Percentiles rank a stretch among this genome's conserved stretches.
phyloP scores from a whole-genome alignment of 1,140 invertebrate species.

The Temnothorax nylanderi region DNA sequence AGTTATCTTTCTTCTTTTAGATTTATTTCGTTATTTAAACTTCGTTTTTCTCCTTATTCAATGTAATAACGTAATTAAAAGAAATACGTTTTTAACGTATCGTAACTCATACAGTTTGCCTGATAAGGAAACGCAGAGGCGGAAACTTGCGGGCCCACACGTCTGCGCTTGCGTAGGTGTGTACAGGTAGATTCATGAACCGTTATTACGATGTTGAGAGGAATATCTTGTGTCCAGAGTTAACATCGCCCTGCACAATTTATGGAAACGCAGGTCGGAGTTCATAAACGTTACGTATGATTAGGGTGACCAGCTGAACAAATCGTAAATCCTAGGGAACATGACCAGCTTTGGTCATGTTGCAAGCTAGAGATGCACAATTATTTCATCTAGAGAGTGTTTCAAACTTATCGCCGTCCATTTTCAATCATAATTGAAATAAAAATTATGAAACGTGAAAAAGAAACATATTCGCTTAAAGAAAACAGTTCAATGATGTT shows the following conservation, averaged over 20 bases:
- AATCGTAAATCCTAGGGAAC: constrained; percentile 38
- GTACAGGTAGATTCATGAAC: constrained; percentile 58
- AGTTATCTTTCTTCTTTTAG: neutral
- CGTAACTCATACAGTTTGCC: neutral
- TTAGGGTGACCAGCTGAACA: constrained; percentile 32
- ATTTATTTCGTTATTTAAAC: neutral
- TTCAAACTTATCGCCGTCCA: too few relatives aligned
- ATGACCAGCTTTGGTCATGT: neutral
- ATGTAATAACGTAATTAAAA: neutral
- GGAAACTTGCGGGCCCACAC: constrained; percentile 61
- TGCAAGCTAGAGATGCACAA: neutral
- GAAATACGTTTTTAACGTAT: constrained; percentile 30
- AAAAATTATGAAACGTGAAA: neutral
- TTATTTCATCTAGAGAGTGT: neutral
- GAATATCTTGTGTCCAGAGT: constrained; percentile 23
- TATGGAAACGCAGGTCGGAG: constrained; percentile 48
- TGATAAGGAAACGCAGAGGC: constrained; percentile 59
- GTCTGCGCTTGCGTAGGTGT: constrained; percentile 55
- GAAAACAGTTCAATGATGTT: neutral
- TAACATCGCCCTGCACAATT: constrained; percentile 38
- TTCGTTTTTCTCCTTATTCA: neutral
- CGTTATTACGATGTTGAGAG: constrained; percentile 42
- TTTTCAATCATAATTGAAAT: neutral
- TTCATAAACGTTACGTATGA: constrained; percentile 46
- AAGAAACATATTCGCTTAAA: neutral